These are phyloP conservation scores for Hystrix cristata DNA, from an alignment of 2,113 vertebrate genomes.

Conservation along the genomic window DNA sequence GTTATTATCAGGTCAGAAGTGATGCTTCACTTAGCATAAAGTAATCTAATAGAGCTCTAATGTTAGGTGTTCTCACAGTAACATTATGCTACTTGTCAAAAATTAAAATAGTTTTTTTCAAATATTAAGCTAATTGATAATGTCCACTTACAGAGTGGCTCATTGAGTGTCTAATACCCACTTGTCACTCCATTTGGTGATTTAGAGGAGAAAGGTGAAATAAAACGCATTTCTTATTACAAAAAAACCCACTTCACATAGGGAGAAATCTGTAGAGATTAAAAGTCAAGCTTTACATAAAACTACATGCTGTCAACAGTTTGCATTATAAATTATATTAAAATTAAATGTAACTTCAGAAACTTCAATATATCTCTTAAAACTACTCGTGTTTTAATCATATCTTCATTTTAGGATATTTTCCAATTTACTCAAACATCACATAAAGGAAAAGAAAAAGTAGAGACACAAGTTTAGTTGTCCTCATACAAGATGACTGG, in stretches of 20 bases:
- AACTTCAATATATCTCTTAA: not conserved
- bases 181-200: not conserved
- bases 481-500: not conserved
- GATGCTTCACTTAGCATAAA: not conserved
- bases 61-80: conserved; percentile 15
- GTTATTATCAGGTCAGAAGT: conserved; percentile 19
- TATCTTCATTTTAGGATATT: not conserved
- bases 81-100: not conserved
- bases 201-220: not conserved
- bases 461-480: not conserved
- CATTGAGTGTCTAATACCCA: not conserved
- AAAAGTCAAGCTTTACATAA: not conserved
- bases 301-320: not conserved
- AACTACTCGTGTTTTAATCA: not conserved
- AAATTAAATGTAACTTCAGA: conserved; percentile 12
- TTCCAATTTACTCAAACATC: not conserved
- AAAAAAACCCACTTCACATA: not conserved
- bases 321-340: not conserved
- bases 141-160: not conserved
- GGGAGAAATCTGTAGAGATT: not conserved
- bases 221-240: not conserved
- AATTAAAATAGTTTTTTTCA: not conserved
- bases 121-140: conserved; percentile 60
- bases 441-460: not conserved
- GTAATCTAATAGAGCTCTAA: conserved; percentile 19